A percentile compares a stretch with the other conserved stretches of the same genome.
Conservation (phyloP, 2,888 invertebrate species). For the Dolichomitus sp. region DNA sequence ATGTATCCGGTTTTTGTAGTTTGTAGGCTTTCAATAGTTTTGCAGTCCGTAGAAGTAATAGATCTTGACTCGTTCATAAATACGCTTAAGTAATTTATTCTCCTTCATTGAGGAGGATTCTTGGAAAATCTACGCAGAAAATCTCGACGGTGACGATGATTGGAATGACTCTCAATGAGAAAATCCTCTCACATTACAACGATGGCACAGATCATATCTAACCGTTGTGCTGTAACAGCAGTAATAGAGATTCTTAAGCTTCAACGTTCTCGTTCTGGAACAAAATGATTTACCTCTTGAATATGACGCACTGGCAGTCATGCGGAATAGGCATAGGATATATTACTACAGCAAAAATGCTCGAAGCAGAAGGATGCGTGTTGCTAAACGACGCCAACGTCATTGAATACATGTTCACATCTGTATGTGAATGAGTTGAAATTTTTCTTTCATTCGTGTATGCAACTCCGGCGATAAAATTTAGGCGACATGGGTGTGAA, state of each 20-base stretch:
- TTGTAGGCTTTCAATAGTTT: background rate
- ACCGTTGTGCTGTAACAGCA: background rate
- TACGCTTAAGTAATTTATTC: background rate
- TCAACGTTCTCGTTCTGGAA: slow-evolving; percentile 11
- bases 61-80: background rate
- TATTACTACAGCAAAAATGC: background rate
- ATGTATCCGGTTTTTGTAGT: background rate
- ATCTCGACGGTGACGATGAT: slow-evolving; percentile 7
- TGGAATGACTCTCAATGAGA: slow-evolving; percentile 25
- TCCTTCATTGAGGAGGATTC: slow-evolving; percentile 17
- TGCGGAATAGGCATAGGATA: slow-evolving; percentile 14
- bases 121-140: slow-evolving; percentile 30
- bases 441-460: no score
- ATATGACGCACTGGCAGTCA: slow-evolving; percentile 39
- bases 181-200: background rate
- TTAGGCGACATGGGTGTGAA: no score
- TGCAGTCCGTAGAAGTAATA: background rate
- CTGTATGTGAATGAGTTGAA: background rate
- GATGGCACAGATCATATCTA: background rate
- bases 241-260: slow-evolving; percentile 5
- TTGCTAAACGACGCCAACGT: background rate
- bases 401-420: background rate
- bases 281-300: slow-evolving; percentile 54
- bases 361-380: background rate
- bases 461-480: no score